A percentile compares a stretch with the other conserved stretches of the same genome.
Evolutionary conservation across 1,140 invertebrate genomes (phyloP).

Genomic region (Anthonomus grandis): DNA sequence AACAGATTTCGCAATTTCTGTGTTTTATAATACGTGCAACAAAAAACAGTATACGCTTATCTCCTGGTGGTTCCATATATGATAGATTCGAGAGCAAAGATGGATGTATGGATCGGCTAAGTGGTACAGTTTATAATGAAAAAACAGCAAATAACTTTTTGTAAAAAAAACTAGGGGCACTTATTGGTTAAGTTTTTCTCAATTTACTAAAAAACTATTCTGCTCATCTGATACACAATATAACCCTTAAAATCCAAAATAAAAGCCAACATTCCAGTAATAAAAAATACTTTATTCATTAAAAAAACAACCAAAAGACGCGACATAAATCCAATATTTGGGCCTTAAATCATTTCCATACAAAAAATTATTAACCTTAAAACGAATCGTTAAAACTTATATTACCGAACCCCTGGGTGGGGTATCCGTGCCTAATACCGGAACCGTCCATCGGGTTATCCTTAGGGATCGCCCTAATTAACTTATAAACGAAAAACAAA

Average conservation of each 20-base stretch:
- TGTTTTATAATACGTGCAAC: too few relatives aligned
- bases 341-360: not conserved
- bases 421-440: constrained; percentile 31
- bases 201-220: not conserved
- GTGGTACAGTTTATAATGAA: too few relatives aligned
- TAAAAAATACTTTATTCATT: not conserved
- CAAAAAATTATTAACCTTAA: not conserved
- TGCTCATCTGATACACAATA: not conserved
- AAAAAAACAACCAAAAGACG: not conserved
- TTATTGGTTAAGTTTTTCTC: constrained; percentile 1
- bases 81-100: too few relatives aligned
- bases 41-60: too few relatives aligned
- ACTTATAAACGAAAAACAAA: constrained; percentile 34
- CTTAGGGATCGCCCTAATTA: constrained; percentile 31
- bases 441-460: not conserved
- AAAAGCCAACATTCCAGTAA: not conserved
- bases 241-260: not conserved
- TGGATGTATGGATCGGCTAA: too few relatives aligned
- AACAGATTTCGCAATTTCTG: too few relatives aligned
- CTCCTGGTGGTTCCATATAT: too few relatives aligned
- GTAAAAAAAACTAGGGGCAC: too few relatives aligned
- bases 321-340: not conserved
- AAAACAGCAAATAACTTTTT: too few relatives aligned
- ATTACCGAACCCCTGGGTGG: constrained; percentile 37
- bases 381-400: constrained; percentile 40